A percentile compares a stretch with the other conserved stretches of the same genome.
Evolutionary conservation across 2,797 vertebrate species (phyloP).

Genomic region (Chloroceryle amazona): DNA sequence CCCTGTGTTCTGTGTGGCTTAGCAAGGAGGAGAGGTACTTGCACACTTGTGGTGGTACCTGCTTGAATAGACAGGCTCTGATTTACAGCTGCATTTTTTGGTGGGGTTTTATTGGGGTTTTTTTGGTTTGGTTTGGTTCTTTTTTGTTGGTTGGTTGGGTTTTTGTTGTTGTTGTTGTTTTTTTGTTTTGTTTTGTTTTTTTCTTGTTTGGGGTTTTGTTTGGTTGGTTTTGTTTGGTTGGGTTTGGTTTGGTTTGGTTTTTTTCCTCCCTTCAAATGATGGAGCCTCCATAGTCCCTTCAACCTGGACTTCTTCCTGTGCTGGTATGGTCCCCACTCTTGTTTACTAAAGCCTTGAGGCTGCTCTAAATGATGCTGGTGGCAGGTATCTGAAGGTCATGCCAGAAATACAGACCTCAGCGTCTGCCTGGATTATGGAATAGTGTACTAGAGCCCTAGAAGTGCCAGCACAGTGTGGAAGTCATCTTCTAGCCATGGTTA

Average conservation of each 20-base stretch:
- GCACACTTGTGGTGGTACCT: rapidly evolving
- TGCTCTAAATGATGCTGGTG: neutral
- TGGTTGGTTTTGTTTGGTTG: no score
- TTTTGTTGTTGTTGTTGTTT: neutral
- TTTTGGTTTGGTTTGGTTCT: neutral
- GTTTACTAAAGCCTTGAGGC: neutral
- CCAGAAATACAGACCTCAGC: neutral
- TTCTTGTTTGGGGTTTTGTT: no score
- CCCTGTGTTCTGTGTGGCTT: neutral
- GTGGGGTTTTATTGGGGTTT: no score
- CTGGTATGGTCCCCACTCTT: neutral
- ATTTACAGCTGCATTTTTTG: neutral
- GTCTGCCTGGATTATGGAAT: neutral
- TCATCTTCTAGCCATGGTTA: neutral
- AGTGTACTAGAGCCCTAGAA: neutral
- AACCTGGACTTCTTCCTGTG: neutral
- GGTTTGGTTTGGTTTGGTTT: neutral
- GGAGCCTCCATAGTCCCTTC: neutral
- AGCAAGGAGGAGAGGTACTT: neutral
- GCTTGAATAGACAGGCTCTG: neutral
- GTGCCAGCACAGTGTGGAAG: neutral
- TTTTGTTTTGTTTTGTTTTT: no score
- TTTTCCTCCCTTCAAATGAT: neutral
- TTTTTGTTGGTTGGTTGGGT: no score
- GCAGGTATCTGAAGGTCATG: rapidly evolving